Evolutionary conservation across 2,113 vertebrate species (phyloP).

Genomic region (Prolemur simus): DNA sequence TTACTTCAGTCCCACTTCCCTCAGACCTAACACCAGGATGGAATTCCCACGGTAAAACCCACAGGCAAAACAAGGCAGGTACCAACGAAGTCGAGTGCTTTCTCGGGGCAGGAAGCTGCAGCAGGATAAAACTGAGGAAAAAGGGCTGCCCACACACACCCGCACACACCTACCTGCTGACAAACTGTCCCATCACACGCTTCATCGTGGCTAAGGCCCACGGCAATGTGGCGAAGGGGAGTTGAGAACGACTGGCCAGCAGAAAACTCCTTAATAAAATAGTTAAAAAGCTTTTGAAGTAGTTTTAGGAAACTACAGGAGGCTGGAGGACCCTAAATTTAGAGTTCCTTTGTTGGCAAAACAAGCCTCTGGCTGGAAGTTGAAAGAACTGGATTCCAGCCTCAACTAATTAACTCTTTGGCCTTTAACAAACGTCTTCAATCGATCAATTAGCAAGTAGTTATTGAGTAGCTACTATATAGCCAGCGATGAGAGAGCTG

Average conservation of each 20-base stretch:
- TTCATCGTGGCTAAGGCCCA: background rate
- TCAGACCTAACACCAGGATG: background rate
- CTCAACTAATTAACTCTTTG: conserved; percentile 70
- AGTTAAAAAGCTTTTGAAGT: conserved; percentile 7
- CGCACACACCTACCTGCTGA: background rate
- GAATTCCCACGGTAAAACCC: background rate
- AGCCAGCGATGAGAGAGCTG: background rate
- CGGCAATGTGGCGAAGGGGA: background rate
- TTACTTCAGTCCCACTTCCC: background rate
- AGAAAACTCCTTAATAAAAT: conserved; percentile 5
- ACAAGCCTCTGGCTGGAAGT: conserved; percentile 51
- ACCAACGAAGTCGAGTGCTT: background rate
- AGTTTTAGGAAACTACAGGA: conserved; percentile 31
- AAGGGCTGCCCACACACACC: background rate
- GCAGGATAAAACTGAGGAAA: background rate
- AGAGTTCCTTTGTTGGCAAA: conserved; percentile 47
- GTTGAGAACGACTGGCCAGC: background rate
- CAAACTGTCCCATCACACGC: background rate
- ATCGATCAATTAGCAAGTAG: conserved; percentile 65
- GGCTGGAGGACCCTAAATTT: background rate
- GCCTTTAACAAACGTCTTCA: conserved; percentile 66
- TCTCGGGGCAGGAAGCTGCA: background rate
- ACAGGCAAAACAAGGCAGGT: conserved; percentile 29
- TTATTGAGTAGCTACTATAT: conserved; percentile 48
- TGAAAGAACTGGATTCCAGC: conserved; percentile 62